phyloP scores from a whole-genome alignment of 2,113 vertebrate genomes.

The Actinemys pallida region DNA sequence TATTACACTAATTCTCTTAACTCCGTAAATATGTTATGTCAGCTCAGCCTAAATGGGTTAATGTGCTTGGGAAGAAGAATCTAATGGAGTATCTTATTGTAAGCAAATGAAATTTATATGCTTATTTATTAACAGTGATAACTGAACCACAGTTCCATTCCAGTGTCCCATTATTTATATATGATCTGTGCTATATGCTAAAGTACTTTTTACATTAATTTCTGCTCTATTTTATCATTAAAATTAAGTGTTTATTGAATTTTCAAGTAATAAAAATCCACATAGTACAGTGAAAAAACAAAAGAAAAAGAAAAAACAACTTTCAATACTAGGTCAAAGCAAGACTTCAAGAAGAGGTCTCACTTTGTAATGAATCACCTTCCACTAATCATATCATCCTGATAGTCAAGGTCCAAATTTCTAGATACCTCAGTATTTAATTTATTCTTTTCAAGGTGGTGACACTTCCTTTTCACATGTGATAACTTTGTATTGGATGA shows the following conservation, averaged over 20 bases:
- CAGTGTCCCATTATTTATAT: neutral
- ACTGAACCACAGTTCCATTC: conserved; percentile 21
- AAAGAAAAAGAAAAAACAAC: neutral
- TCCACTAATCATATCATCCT: neutral
- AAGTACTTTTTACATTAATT: neutral
- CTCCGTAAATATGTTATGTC: conserved; percentile 15
- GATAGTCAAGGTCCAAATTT: neutral
- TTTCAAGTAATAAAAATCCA: neutral
- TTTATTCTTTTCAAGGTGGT: neutral
- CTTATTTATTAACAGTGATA: conserved; percentile 39
- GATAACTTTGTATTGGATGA: neutral
- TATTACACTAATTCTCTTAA: conserved; percentile 10
- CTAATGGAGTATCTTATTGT: neutral
- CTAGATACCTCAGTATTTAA: neutral
- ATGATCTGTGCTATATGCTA: neutral
- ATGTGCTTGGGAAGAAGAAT: conserved; percentile 29
- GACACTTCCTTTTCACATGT: neutral
- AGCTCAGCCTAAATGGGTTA: neutral
- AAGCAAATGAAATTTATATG: conserved; percentile 22
- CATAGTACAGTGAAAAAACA: neutral
- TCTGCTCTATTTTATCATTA: neutral
- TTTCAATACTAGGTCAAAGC: neutral
- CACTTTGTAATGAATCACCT: neutral
- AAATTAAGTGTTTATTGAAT: conserved; percentile 13
- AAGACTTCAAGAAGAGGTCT: neutral